Percentiles rank a stretch among this genome's conserved stretches.
These are phyloP conservation scores for Borostomias antarcticus DNA, from an alignment of 2,797 vertebrate species.

Conservation along the genomic window DNA sequence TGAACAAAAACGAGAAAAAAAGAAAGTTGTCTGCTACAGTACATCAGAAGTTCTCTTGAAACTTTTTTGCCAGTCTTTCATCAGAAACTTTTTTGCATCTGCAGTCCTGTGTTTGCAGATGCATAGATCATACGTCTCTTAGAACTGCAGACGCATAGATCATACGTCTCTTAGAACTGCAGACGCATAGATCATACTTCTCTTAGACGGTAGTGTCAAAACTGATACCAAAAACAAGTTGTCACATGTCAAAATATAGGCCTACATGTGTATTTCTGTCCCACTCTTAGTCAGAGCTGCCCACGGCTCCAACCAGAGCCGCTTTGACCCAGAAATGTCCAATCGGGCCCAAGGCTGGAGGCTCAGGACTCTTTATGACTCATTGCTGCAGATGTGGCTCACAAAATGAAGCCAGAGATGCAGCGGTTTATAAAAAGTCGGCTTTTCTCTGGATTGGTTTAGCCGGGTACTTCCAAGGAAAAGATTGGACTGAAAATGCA, in stretches of 20 bases:
- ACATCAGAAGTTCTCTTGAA: slow-evolving; percentile 3
- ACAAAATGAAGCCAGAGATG: not conserved
- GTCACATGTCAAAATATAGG: not conserved
- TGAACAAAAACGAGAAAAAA: not conserved
- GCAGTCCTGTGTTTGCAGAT: no score
- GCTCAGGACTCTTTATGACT: not conserved
- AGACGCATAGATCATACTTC: not conserved
- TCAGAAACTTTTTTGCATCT: not conserved
- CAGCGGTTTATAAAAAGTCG: not conserved
- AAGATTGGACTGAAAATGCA: slow-evolving; percentile 40
- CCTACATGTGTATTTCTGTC: not conserved
- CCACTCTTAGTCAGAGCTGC: not conserved
- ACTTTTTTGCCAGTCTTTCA: not conserved
- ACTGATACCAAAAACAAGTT: slow-evolving; percentile 2
- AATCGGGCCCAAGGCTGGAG: not conserved
- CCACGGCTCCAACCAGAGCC: not conserved
- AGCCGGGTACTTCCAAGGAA: not conserved
- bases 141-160: not conserved
- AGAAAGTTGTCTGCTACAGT: not conserved
- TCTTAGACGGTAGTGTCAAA: slow-evolving; percentile 1
- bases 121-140: no score
- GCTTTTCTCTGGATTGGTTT: no score
- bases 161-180: not conserved
- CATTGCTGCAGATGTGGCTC: not conserved
- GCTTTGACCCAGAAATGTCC: not conserved